Evolutionary conservation across 1,140 invertebrate genomes (phyloP), one percentile per base, ranked within the genome.

Genomic region (Procambarus clarkii): DNA sequence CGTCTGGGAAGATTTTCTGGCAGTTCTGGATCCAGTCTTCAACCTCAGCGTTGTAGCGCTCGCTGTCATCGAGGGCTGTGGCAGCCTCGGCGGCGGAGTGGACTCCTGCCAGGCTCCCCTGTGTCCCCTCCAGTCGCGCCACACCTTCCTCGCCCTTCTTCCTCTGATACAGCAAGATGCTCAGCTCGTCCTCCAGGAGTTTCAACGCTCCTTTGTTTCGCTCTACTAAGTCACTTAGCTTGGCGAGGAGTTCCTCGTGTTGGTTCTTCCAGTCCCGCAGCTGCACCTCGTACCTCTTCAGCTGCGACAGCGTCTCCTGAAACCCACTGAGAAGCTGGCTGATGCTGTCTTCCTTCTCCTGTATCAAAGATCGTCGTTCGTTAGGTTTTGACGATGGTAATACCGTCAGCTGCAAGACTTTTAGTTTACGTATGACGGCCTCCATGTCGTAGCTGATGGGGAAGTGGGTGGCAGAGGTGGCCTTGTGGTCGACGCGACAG

Each of bases 401-500:
- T n/a, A 64, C 64, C 15, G 69, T 76, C 13, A 74, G 50, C 71
- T 86, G 83, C 13, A 86, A 50, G 45, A 86, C 48, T 58, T 86
- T 86, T 2, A 86, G 83, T 50, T 86, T 86, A 18, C 83, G n/a
- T 48, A 86, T 86, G 46, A 86, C 46, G 15, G 83, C 83, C 11
- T 86, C 83, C 83, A 86, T 86, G 48, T 76, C 83, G 21, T 86
- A 86, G 83, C 83, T 86, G 46, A 86, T 86, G 46, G 83, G 83
- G 83, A 86, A 86, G 45, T 71, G 64, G 45, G 69, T 74, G 3
- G 83, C 5, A 1, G 83, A 50, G 7, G 69, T n/a, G 2, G 83
- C 83, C 18, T 76, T 18, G 46, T 86, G 83, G 13, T 71, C 18
- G 24, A 74, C 74, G 18, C 83, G 69, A 46, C 83, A 86, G 45